Evolutionary conservation across 1,140 invertebrate genomes (phyloP).

Genomic region (Cephus cinctus): DNA sequence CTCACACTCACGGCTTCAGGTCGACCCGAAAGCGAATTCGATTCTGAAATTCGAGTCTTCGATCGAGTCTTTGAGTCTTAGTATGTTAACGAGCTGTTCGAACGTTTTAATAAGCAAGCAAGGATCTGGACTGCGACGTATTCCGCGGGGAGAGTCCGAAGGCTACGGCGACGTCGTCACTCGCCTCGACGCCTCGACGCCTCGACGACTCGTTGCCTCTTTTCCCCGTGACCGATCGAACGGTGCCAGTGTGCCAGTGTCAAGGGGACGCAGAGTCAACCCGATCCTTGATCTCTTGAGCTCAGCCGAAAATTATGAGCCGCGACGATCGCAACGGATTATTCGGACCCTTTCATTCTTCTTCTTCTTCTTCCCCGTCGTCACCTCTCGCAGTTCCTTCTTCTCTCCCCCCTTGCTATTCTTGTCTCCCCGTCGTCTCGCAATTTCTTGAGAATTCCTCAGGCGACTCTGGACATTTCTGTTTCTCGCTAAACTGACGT

Average conservation of each 20-base stretch:
- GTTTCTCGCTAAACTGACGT: too few species aligned
- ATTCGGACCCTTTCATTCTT: background rate
- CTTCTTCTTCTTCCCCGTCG: background rate
- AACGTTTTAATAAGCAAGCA: too few species aligned
- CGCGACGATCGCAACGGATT: background rate
- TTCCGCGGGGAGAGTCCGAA: constrained; percentile 4
- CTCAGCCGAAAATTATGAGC: constrained; percentile 8
- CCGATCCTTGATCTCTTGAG: background rate
- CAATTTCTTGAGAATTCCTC: constrained; percentile 3
- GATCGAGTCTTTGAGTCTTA: background rate
- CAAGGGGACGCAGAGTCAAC: background rate
- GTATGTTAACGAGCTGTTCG: too few species aligned
- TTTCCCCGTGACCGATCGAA: background rate
- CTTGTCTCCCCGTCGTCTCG: constrained; percentile 6
- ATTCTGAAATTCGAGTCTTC: too few species aligned
- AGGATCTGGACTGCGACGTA: background rate
- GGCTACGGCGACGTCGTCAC: constrained; percentile 1
- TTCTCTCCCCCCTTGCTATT: background rate
- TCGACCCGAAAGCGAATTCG: too few species aligned
- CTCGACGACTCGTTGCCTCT: constrained; percentile 1
- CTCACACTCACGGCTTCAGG: too few species aligned
- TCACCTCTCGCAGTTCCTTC: constrained; percentile 1
- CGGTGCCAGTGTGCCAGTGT: background rate
- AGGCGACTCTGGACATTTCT: constrained; percentile 4
- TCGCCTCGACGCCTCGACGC: background rate